A percentile compares a stretch with the other conserved stretches of the same genome.
phyloP scores from a whole-genome alignment of 2,797 vertebrate species.

The Ammospiza maritima region DNA sequence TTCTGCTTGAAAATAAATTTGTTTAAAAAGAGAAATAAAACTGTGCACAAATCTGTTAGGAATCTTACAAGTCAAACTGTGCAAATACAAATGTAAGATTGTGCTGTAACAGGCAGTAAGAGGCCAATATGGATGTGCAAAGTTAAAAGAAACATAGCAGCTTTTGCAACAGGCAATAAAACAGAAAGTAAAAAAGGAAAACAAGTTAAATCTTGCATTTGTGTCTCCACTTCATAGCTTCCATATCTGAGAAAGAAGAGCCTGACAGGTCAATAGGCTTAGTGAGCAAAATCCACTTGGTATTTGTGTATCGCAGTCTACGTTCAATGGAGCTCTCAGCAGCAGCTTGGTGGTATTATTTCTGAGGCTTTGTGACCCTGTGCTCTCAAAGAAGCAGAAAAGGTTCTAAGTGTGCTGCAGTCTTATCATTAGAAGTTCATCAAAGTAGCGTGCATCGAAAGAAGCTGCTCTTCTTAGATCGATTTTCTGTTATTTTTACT shows the following conservation, averaged over 20 bases:
- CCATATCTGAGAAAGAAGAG: slow-evolving; percentile 73
- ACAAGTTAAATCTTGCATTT: slow-evolving; percentile 68
- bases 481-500: slow-evolving; percentile 95
- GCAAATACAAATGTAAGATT: slow-evolving; percentile 63
- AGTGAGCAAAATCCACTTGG: slow-evolving; percentile 65
- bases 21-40: background rate
- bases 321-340: slow-evolving; percentile 78
- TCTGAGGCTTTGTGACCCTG: slow-evolving; percentile 80
- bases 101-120: slow-evolving; percentile 67
- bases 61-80: slow-evolving; percentile 62
- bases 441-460: slow-evolving; percentile 95
- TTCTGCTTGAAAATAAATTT: slow-evolving; percentile 27
- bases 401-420: slow-evolving; percentile 81
- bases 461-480: slow-evolving; percentile 94
- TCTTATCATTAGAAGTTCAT: slow-evolving; percentile 81
- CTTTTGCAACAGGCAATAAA: slow-evolving; percentile 75
- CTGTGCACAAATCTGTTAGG: slow-evolving; percentile 57
- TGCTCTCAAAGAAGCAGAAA: slow-evolving; percentile 82
- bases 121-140: slow-evolving; percentile 75
- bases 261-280: slow-evolving; percentile 67
- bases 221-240: slow-evolving; percentile 78
- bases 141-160: slow-evolving; percentile 77
- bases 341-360: slow-evolving; percentile 77
- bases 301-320: slow-evolving; percentile 65
- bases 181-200: slow-evolving; percentile 69